Evolutionary conservation across 2,113 vertebrate species (phyloP).

Genomic region (Prietella phreatophila): DNA sequence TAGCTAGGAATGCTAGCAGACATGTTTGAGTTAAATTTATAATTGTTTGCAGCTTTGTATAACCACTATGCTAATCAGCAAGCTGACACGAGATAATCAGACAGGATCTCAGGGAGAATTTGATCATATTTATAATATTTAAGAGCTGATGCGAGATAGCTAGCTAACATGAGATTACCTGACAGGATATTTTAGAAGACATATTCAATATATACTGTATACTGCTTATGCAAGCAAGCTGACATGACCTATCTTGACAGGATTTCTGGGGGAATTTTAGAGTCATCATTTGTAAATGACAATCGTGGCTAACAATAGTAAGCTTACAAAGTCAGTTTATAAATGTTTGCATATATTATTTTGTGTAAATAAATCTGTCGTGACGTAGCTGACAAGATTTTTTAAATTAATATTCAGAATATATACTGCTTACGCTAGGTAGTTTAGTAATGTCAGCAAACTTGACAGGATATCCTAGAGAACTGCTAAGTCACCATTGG

Average conservation of each 20-base stretch:
- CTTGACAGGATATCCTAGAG: neutral
- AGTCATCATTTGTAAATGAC: neutral
- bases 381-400: neutral
- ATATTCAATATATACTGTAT: neutral
- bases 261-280: neutral
- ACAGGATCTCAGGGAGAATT: neutral
- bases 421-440: neutral
- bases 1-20: neutral
- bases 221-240: neutral
- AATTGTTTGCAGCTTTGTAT: neutral
- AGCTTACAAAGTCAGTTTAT: neutral
- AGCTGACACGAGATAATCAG: neutral
- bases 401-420: neutral
- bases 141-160: neutral
- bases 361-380: neutral
- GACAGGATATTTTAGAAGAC: neutral
- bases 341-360: neutral
- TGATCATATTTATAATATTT: neutral
- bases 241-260: neutral
- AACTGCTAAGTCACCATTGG: neutral
- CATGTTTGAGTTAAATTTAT: neutral
- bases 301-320: too few relatives aligned
- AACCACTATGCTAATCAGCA: neutral
- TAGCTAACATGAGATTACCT: constrained; percentile 5
- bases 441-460: neutral